phyloP scores from a whole-genome alignment of 2,797 vertebrate species.

The Amblyopsis hoosieri region DNA sequence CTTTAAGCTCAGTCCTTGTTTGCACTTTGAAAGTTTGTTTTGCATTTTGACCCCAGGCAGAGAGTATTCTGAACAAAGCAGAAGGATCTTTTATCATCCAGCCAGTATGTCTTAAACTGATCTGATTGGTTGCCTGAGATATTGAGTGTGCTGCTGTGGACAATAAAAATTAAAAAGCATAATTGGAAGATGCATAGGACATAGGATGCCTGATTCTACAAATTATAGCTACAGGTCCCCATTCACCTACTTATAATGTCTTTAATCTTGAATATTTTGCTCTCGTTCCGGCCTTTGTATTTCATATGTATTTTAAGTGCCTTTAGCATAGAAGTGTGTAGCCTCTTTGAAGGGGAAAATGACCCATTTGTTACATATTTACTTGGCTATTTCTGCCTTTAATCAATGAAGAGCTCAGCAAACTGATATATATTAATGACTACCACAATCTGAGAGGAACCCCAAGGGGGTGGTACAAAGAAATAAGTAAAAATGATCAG shows the following conservation, averaged over 20 bases:
- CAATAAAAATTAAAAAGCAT: slow-evolving; percentile 44
- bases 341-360: slow-evolving; percentile 60
- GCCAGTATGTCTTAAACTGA: slow-evolving; percentile 24
- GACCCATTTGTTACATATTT: slow-evolving; percentile 52
- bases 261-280: slow-evolving; percentile 65
- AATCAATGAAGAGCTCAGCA: slow-evolving; percentile 27
- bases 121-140: slow-evolving; percentile 22
- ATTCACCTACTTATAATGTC: slow-evolving; percentile 68
- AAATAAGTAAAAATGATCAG: slow-evolving; percentile 11
- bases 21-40: slow-evolving; percentile 34
- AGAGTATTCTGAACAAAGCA: slow-evolving; percentile 12
- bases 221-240: slow-evolving; percentile 34
- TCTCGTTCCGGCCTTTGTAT: slow-evolving; percentile 40
- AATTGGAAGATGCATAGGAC: slow-evolving; percentile 21
- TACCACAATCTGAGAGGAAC: slow-evolving; percentile 45
- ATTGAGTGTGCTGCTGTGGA: slow-evolving; percentile 56
- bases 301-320: slow-evolving; percentile 86
- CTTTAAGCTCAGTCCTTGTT: slow-evolving; percentile 65
- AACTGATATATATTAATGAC: slow-evolving; percentile 32
- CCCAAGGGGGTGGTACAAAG: slow-evolving; percentile 12
- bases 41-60: slow-evolving; percentile 34
- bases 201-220: slow-evolving; percentile 33
- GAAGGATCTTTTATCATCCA: slow-evolving; percentile 16
- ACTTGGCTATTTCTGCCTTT: slow-evolving; percentile 58
- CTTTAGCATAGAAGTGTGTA: slow-evolving; percentile 81